Percentiles rank a stretch among this genome's conserved stretches.
Evolutionary conservation across 2,888 invertebrate species (phyloP).

Genomic region (Elaeidobius kamerunicus): DNA sequence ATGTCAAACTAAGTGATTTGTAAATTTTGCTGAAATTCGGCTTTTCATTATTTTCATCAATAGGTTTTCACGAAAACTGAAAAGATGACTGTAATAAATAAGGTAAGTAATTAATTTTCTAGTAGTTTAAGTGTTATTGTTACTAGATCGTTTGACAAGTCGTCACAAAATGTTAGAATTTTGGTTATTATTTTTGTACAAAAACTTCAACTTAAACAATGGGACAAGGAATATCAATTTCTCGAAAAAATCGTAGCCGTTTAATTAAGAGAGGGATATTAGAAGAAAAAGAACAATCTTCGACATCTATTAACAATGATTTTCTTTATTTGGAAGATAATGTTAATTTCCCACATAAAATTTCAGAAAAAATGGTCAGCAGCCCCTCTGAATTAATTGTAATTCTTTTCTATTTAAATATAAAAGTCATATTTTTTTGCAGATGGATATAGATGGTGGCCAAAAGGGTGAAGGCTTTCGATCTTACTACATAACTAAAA

Average conservation of each 20-base stretch:
- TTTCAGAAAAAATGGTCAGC: neutral
- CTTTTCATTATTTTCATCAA: neutral
- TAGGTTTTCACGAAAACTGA: neutral
- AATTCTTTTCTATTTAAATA: too few species aligned
- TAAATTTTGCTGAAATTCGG: constrained; percentile 16
- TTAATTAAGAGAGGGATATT: constrained; percentile 9
- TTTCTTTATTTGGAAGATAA: constrained; percentile 18
- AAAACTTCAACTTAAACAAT: constrained; percentile 21
- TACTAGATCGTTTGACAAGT: constrained; percentile 28
- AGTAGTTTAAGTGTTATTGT: constrained; percentile 23
- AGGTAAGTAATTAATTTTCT: constrained; percentile 31
- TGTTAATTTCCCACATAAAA: constrained; percentile 9
- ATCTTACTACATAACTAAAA: constrained; percentile 96
- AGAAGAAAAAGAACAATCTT: constrained; percentile 5
- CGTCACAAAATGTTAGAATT: constrained; percentile 22
- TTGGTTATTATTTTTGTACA: constrained; percentile 23
- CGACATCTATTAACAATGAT: constrained; percentile 7
- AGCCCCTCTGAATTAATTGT: too few species aligned
- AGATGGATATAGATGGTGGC: constrained; percentile 72
- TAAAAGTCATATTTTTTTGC: constrained; percentile 33
- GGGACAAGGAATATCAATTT: constrained; percentile 34
- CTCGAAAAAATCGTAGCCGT: constrained; percentile 26
- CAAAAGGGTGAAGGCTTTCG: constrained; percentile 85
- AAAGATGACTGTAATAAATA: constrained; percentile 39
- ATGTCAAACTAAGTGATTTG: constrained; percentile 32